Base-by-base conservation (phyloP, 2,797 vertebrate species). In the Sandelia bainsii region DNA sequence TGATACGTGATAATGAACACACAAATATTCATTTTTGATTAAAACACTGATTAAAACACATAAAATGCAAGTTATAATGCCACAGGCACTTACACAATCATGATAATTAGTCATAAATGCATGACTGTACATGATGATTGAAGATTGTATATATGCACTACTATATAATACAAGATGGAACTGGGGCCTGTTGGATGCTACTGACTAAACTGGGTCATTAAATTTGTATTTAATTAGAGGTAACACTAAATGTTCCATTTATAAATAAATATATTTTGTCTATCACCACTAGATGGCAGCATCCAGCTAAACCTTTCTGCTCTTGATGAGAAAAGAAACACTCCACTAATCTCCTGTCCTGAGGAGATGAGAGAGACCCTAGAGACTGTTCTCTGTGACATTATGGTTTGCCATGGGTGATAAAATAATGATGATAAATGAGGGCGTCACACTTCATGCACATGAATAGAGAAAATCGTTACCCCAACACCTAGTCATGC, bases 1-100 rank as follows among this genome's bases (percentile, higher is more conserved):
- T 67, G 56, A 78, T 40, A 65, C 62, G 79, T 78, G 73, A 89
- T 70, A 50, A 78, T 69, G n/a, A 79, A 78, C 64, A 88, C 64
- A 84, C 77, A 81, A 34, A 78, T 49, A 72, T 50, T 46, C 9
- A 49, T 64, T 71, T 80, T 58, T 75, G 52, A 81, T 70, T 16
- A 48, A 84, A 60, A 90, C 58, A 77, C 6, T 69, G 52, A 84
- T 61, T 75, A 57, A 83, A 73, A 79, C 67, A 79, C 67, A 84
- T 13, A 61, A 77, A 67, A 72, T 88, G 89, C 87, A 91, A 90
- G 73, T 59, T 77, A 87, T 92, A 92, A 92, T 90, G 91, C 76
- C 93, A 94, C 91, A 90, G 85, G 51, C 71, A 50, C 67, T 57
- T 40, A 44, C 32, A 80, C 49, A 25, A 45, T 70, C 37, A 57